Evolutionary conservation across 2,888 invertebrate genomes (phyloP), one percentile per base, ranked within the genome.

Genomic region (Deilephila porcellus): DNA sequence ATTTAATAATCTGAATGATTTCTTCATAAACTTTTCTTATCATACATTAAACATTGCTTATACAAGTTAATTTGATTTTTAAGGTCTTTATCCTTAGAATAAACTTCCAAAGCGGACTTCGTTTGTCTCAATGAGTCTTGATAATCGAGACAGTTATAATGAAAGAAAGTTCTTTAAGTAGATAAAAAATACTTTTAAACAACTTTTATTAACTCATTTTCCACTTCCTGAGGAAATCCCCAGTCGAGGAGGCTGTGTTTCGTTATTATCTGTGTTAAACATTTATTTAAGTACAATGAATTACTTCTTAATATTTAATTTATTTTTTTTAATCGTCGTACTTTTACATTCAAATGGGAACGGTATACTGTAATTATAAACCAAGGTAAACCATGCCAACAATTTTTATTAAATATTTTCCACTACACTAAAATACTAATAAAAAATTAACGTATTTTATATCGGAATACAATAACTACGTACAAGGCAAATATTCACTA

Each of bases 381-480:
- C 71, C 67, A 72, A 67, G 4, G 20, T n/a, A 79, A 85, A 86
- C 80, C 87, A 88, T 89, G 84, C 83, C 87, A 90, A 90, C 88
- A 87, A 77, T 82, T 87, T 37, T 86, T 84, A 85, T 86, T 88
- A 81, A 76, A 79, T 85, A 80, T 77, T 82, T 82, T 74, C 79
- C 76, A 76, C 78, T 80, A 77, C 76, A 80, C 81, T 83, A 86
- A 78, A 74, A 76, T 83, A 84, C 70, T 75, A 83, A 82, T 80
- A 82, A 83, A 84, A 79, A 79, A 80, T 82, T 82, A 83, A 75
- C 77, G 81, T 77, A 75, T 70, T 56, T 75, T 77, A 76, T 73
- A 73, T 29, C 76, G 75, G 75, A 75, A 82, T 78, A 79, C 82
- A 81, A 80, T 81, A 77, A 80, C 81, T 83, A 82, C 79, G 3